These are phyloP conservation scores for Drosophila maculinotata DNA, from an alignment of 2,888 invertebrate genomes.

Conservation along the genomic window DNA sequence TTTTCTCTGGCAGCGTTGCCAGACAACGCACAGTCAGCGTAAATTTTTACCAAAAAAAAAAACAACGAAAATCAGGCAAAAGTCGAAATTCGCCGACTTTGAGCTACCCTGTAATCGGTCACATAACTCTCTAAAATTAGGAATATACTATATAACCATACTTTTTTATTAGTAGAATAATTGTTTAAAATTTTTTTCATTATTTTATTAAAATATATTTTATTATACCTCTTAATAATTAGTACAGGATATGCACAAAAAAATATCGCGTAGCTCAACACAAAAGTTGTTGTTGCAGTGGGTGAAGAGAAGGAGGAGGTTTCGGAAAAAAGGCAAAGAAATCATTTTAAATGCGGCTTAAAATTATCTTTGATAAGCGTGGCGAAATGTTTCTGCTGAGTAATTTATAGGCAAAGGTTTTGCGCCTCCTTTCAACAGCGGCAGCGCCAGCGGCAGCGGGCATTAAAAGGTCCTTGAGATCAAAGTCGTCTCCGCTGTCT, in stretches of 20 bases:
- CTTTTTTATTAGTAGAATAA: too few species aligned
- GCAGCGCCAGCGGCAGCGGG: slow-evolving; percentile 11
- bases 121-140: too few species aligned
- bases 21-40: slow-evolving; percentile 76
- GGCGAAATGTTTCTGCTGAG: slow-evolving; percentile 71
- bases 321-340: slow-evolving; percentile 48
- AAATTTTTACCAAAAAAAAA: slow-evolving; percentile 17
- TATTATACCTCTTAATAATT: too few species aligned
- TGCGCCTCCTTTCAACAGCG: slow-evolving; percentile 30
- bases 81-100: neutral
- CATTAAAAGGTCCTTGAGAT: slow-evolving; percentile 71
- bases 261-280: slow-evolving; percentile 49
- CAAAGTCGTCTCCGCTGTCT: slow-evolving; percentile 55
- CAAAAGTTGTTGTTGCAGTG: slow-evolving; percentile 36
- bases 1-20: slow-evolving; percentile 58
- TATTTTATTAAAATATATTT: too few species aligned
- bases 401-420: slow-evolving; percentile 67
- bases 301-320: neutral
- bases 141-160: too few species aligned
- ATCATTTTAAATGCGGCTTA: slow-evolving; percentile 79
- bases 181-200: too few species aligned
- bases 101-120: neutral
- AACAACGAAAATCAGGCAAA: slow-evolving; percentile 20
- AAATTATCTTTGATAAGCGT: slow-evolving; percentile 77
- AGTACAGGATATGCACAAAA: slow-evolving; percentile 1